A percentile compares a stretch with the other conserved stretches of the same genome.
Conservation (phyloP, 2,113 vertebrate species). For the Gymnarchus niloticus region DNA sequence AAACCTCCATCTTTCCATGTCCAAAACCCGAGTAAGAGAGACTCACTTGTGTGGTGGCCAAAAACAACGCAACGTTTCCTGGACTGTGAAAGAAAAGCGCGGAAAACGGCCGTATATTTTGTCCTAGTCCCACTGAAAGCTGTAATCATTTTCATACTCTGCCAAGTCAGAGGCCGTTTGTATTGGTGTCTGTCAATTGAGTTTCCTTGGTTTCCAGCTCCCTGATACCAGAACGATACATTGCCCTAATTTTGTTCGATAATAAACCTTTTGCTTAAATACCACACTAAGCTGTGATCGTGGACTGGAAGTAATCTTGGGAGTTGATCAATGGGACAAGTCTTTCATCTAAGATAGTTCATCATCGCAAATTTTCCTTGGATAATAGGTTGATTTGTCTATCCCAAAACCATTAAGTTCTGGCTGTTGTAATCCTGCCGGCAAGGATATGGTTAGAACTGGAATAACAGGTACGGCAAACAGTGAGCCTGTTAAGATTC, state of each 20-base stretch:
- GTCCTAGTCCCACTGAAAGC: constrained; percentile 66
- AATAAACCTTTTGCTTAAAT: background rate
- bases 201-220: background rate
- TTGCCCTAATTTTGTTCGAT: constrained; percentile 3
- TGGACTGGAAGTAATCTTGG: background rate
- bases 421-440: background rate
- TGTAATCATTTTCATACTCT: constrained; percentile 68
- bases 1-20: constrained; percentile 69
- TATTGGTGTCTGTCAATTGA: constrained; percentile 8
- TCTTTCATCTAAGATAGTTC: background rate
- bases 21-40: constrained; percentile 79
- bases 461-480: background rate
- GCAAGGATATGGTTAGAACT: background rate
- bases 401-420: background rate
- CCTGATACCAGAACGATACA: background rate
- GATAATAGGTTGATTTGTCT: background rate
- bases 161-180: constrained; percentile 27
- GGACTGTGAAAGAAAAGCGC: constrained; percentile 71
- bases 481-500: background rate
- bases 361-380: too few species aligned
- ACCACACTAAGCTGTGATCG: background rate
- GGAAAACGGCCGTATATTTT: constrained; percentile 49
- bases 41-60: constrained; percentile 66
- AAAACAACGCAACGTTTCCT: constrained; percentile 88
- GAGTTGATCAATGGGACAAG: background rate